These are phyloP conservation scores for Mesembrinibis cayennensis DNA, from an alignment of 2,113 vertebrate species.

Conservation along the genomic window DNA sequence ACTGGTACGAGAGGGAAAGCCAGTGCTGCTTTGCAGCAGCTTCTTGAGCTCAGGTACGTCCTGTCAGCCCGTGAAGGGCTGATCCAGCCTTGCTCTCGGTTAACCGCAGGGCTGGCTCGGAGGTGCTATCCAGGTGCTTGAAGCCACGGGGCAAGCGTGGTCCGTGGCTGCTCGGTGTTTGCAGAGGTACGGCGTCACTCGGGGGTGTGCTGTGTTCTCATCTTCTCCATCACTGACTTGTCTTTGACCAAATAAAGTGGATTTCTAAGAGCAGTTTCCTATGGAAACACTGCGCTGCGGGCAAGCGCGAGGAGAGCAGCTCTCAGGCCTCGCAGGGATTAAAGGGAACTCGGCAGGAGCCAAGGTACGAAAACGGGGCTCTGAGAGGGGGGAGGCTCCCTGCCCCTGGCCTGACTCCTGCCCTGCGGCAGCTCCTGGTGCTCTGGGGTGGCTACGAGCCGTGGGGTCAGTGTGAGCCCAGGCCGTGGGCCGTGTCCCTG, in stretches of 20 bases:
- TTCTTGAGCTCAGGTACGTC: neutral
- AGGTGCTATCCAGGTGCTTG: neutral
- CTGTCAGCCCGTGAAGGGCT: fast-evolving
- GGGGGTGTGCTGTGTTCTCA: fast-evolving
- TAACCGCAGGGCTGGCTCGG: neutral
- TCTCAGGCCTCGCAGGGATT: neutral
- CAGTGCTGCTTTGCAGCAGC: fast-evolving
- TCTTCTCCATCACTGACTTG: neutral
- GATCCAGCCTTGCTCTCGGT: fast-evolving
- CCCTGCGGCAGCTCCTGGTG: fast-evolving
- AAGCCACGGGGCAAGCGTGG: fast-evolving
- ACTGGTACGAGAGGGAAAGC: neutral
- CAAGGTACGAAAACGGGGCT: fast-evolving
- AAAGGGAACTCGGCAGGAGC: neutral
- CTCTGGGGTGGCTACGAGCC: neutral
- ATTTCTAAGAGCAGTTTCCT: neutral
- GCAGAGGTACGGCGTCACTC: fast-evolving
- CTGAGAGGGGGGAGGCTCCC: neutral
- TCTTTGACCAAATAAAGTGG: conserved; percentile 40
- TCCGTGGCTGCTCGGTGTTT: neutral
- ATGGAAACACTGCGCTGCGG: fast-evolving
- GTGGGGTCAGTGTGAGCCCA: neutral
- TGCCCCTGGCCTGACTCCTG: neutral
- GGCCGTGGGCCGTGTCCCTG: fast-evolving
- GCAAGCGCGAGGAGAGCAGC: neutral